phyloP scores from a whole-genome alignment of 2,113 vertebrate genomes.

The Strix uralensis region DNA sequence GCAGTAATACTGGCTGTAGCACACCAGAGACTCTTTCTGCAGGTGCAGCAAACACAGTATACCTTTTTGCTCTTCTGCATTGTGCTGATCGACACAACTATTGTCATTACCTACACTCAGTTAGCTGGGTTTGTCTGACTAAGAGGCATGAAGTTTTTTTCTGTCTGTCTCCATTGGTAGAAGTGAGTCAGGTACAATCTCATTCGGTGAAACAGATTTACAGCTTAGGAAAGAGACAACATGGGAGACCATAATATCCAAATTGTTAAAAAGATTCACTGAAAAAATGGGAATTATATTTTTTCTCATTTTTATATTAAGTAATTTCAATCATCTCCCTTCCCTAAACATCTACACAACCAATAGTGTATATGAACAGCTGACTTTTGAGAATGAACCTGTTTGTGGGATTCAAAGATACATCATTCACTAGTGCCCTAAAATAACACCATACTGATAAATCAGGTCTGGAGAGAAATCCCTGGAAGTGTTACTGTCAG shows the following conservation, averaged over 20 bases:
- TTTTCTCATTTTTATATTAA: background rate
- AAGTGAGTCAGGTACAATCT: background rate
- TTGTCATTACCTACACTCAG: background rate
- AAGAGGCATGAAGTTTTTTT: background rate
- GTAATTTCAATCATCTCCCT: background rate
- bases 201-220: background rate
- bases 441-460: background rate
- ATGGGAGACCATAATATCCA: background rate
- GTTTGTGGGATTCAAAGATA: background rate
- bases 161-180: background rate
- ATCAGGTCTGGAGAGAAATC: background rate
- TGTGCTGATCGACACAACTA: background rate
- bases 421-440: background rate
- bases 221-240: background rate
- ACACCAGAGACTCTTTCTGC: background rate
- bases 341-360: background rate
- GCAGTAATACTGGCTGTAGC: background rate
- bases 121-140: background rate
- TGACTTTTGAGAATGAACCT: background rate
- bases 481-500: background rate
- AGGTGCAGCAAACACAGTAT: background rate
- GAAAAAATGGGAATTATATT: background rate
- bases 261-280: background rate
- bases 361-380: background rate
- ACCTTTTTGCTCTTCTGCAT: background rate